A percentile compares a stretch with the other conserved stretches of the same genome.
These are phyloP conservation scores for Pelodytes ibericus DNA, from an alignment of 2,797 vertebrate genomes.

Conservation along the genomic window DNA sequence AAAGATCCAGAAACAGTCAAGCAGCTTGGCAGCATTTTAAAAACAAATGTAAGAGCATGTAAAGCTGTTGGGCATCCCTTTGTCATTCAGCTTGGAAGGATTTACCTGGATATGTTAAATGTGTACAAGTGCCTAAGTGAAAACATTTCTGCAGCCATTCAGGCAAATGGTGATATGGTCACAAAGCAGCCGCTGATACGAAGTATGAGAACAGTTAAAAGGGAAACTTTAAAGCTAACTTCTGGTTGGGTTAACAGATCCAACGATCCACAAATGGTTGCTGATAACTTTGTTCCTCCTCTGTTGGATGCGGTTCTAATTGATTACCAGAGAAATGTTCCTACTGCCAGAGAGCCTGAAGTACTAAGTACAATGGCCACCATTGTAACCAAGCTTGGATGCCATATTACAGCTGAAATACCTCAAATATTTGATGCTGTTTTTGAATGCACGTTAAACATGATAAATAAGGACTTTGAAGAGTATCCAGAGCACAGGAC, in stretches of 20 bases:
- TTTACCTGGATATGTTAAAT: conserved; percentile 99
- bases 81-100: conserved; percentile 96
- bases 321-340: conserved; percentile 97
- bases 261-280: conserved; percentile 95
- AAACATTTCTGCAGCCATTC: conserved; percentile 98
- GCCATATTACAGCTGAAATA: conserved; percentile 95
- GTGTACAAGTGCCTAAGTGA: conserved; percentile 99
- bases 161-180: conserved; percentile 98
- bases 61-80: conserved; percentile 98
- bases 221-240: conserved; percentile 94
- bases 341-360: conserved; percentile 94
- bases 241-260: conserved; percentile 97
- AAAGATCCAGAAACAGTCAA: conserved; percentile 98
- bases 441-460: conserved; percentile 97
- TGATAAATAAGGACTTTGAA: conserved; percentile 99
- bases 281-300: conserved; percentile 95
- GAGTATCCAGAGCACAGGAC: conserved; percentile 98
- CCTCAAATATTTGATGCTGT: conserved; percentile 98
- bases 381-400: conserved; percentile 95
- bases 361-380: conserved; percentile 98
- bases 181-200: conserved; percentile 94
- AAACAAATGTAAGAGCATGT: conserved; percentile 96
- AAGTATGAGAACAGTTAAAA: conserved; percentile 97
- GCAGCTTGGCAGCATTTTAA: conserved; percentile 96
- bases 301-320: conserved; percentile 94